phyloP scores from a whole-genome alignment of 2,113 vertebrate species.

The Climacteris rufus region DNA sequence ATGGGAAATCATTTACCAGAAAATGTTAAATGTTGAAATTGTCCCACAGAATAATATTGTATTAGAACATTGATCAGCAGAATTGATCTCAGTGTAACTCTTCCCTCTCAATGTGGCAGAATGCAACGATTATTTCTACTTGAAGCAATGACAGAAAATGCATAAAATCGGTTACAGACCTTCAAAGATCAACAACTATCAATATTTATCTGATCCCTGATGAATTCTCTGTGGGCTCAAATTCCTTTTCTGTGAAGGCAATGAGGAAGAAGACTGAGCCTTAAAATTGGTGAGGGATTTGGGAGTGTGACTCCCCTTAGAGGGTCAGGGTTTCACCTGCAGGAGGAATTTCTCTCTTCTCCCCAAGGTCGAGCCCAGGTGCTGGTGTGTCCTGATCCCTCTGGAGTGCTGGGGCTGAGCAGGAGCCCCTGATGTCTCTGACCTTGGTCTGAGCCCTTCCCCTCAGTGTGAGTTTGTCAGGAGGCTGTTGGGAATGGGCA shows the following conservation, averaged over 20 bases:
- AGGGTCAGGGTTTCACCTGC: neutral
- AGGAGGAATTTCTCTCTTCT: neutral
- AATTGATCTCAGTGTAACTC: neutral
- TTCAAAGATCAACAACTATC: constrained; percentile 1
- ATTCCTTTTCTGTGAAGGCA: neutral
- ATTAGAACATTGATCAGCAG: constrained; percentile 13
- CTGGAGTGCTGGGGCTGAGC: neutral
- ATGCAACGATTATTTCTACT: neutral
- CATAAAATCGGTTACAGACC: neutral
- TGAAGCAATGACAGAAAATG: neutral
- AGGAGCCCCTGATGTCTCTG: neutral
- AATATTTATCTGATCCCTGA: neutral
- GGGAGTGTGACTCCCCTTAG: neutral
- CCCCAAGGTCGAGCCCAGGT: neutral
- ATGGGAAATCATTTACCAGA: constrained; percentile 46
- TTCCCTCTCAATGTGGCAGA: neutral
- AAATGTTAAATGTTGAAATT: constrained; percentile 9
- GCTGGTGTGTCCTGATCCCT: neutral
- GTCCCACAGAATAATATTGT: constrained; percentile 23
- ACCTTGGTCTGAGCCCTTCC: neutral
- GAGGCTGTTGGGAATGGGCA: neutral
- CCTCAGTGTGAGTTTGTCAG: neutral
- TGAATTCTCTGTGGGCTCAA: neutral
- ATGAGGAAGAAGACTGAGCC: neutral
- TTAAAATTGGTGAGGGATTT: neutral